Evolutionary conservation across 2,888 invertebrate species (phyloP), one percentile per base, ranked within the genome.

Genomic region (Aethes cnicana): DNA sequence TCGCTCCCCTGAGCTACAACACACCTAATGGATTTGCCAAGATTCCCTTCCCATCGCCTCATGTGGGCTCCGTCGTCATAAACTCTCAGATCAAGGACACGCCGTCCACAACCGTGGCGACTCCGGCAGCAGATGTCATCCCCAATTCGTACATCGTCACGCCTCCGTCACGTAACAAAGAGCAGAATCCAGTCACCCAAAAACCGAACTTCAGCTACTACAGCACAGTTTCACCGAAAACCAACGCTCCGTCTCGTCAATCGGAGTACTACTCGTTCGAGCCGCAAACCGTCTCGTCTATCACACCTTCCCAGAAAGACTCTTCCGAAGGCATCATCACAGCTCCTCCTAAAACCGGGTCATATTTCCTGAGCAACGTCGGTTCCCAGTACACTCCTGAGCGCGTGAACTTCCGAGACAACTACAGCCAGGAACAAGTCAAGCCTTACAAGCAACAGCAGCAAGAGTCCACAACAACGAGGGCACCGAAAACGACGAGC

Each of bases 21-120:
- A 93, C 96, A n/a, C 96, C 96, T 0, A 90, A 92, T 37, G 96
- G 96, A 2, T 96, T 95, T 69, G 94, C 95, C 0, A 96, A 96
- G 81, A 96, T 96, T 57, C 93, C 95, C 0, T 92, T 96, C 72
- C 96, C 96, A 0, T 94, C 95, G 8, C 96, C 96, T 0, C 96
- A 96, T 65, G 95, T 96, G 0, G 96, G 96, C 1, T 96, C 96
- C 0, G 95, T 96, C 2, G 95, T 96, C 0, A 91, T 96, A 1
- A 93, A 94, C 63, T 89, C 91, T 4, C 81, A 81, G 57, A 87
- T 85, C 16, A 77, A 69, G 48, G 85, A 83, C 8, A 61, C 75
- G 6, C 47, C 72, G n/a, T 59, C 70, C n/a, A 26, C 58, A 8
- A 43, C 55, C 3, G 63, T 68, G 33, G 53, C 69, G 1, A 57